phyloP scores from a whole-genome alignment of 2,797 vertebrate species.

The Gymnodraco acuticeps region DNA sequence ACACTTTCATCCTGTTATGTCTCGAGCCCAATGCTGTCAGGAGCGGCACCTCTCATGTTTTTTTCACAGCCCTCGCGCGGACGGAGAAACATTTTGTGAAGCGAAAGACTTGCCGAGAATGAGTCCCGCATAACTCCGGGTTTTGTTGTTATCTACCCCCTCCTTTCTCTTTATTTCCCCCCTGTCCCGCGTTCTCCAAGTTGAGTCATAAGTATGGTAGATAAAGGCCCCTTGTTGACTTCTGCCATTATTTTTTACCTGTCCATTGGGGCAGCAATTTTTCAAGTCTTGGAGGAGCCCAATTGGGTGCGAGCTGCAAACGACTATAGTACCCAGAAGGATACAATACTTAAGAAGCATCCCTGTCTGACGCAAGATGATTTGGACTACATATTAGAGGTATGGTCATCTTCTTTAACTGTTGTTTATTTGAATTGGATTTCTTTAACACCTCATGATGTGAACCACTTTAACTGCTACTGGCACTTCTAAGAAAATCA shows the following conservation, averaged over 20 bases:
- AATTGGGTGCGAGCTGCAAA: constrained; percentile 90
- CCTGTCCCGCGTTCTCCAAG: constrained; percentile 45
- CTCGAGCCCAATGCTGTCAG: constrained; percentile 48
- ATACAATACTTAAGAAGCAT: constrained; percentile 87
- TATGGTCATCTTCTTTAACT: constrained; percentile 71
- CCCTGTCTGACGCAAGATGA: constrained; percentile 91
- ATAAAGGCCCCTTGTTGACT: constrained; percentile 96
- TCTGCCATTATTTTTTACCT: constrained; percentile 98
- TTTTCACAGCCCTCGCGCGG: constrained; percentile 37
- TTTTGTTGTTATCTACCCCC: constrained; percentile 42
- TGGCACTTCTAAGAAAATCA: constrained; percentile 5
- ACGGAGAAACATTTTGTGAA: constrained; percentile 27
- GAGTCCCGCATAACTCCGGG: constrained; percentile 56
- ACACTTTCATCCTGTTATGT: constrained; percentile 8
- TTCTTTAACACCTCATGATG: not conserved
- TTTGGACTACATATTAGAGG: constrained; percentile 93
- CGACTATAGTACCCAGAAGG: constrained; percentile 85
- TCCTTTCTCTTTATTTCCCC: constrained; percentile 12
- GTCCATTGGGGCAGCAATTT: constrained; percentile 99
- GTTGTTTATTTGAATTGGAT: not conserved
- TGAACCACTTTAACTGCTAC: not conserved
- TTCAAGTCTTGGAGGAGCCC: constrained; percentile 96
- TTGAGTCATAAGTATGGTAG: constrained; percentile 89
- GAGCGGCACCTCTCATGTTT: constrained; percentile 12
- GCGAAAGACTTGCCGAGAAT: constrained; percentile 50